phyloP scores from a whole-genome alignment of 2,113 vertebrate species.

The Notiomystis cincta region DNA sequence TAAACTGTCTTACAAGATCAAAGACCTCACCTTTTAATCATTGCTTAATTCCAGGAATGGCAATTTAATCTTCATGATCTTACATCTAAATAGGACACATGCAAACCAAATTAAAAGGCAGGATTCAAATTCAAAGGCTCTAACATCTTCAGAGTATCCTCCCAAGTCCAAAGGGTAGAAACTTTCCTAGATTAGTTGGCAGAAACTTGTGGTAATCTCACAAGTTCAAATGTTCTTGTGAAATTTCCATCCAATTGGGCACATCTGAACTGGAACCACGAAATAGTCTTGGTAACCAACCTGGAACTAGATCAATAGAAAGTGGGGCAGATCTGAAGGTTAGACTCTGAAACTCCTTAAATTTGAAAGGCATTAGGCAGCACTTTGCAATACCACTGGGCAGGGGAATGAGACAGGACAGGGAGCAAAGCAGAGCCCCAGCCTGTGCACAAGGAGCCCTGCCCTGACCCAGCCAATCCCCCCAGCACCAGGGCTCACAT shows the following conservation, averaged over 20 bases:
- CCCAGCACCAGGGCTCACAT: neutral
- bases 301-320: constrained; percentile 40
- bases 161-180: neutral
- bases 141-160: neutral
- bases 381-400: neutral
- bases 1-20: neutral
- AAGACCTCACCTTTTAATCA: neutral
- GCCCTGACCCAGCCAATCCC: neutral
- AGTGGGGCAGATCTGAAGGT: constrained; percentile 25
- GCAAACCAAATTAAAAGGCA: neutral
- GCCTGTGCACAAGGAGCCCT: neutral
- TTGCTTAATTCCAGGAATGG: neutral
- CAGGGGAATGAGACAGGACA: neutral
- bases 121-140: neutral
- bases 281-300: constrained; percentile 44
- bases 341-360: constrained; percentile 12
- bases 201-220: constrained; percentile 38
- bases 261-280: constrained; percentile 53
- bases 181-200: constrained; percentile 7
- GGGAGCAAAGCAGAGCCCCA: neutral
- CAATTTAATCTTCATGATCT: neutral
- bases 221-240: constrained; percentile 28
- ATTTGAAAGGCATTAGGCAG: constrained; percentile 21
- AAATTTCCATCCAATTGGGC: constrained; percentile 58
- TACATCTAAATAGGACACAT: neutral